Evolutionary conservation across 92 coral and sea anemone species (phyloP).

Genomic region (Siderastrea radians): DNA sequence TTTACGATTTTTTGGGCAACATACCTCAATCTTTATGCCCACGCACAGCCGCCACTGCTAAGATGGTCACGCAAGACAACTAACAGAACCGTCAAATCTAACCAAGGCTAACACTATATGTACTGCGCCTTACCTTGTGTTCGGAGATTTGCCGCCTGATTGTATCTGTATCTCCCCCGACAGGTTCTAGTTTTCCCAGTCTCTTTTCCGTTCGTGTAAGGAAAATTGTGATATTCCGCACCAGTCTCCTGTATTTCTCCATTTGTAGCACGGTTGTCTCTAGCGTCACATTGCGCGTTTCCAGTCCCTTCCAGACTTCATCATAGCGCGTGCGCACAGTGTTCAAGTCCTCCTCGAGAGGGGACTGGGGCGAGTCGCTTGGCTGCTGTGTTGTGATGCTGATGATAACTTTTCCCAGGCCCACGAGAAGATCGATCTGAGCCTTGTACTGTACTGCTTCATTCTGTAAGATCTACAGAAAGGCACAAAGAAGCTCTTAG

Average conservation of each 20-base stretch:
- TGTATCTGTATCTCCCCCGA: conserved; percentile 83
- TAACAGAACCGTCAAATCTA: too few relatives aligned
- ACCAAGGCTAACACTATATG: not conserved
- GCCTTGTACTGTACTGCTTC: conserved; percentile 99
- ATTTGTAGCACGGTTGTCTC: conserved; percentile 92
- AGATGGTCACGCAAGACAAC: too few relatives aligned
- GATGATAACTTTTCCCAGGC: conserved; percentile 95
- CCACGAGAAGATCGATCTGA: conserved; percentile 91
- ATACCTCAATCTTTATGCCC: too few relatives aligned
- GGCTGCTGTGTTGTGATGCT: conserved; percentile 85
- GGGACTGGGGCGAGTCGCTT: conserved; percentile 69
- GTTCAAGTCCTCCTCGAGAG: conserved; percentile 89
- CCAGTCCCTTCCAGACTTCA: conserved; percentile 94
- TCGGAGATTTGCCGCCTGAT: conserved; percentile 86
- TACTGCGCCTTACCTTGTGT: conserved; percentile 74
- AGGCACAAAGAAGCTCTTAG: not conserved
- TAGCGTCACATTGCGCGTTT: conserved; percentile 86
- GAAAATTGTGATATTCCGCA: conserved; percentile 81
- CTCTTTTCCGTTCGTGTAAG: conserved; percentile 86
- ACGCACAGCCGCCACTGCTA: too few relatives aligned
- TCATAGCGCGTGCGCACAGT: conserved; percentile 93
- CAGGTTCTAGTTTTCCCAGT: conserved; percentile 86
- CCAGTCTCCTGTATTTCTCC: conserved; percentile 92
- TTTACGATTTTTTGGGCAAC: too few relatives aligned
- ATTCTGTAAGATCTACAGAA: conserved; percentile 78